Evolutionary conservation across 2,888 invertebrate genomes (phyloP), one percentile per base, ranked within the genome.

Genomic region (Graphium colonna): DNA sequence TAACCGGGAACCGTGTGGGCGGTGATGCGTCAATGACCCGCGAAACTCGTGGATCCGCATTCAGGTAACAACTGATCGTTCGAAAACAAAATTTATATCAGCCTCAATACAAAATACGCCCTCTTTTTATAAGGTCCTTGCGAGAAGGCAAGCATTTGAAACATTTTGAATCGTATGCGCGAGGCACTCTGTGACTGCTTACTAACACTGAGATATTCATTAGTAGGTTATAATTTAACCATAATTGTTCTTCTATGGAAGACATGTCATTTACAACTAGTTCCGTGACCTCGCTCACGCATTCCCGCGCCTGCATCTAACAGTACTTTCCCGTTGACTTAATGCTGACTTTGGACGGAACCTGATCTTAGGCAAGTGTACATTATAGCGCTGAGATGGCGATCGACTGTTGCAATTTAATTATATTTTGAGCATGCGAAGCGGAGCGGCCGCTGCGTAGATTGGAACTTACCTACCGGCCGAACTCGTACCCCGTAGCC

Each of bases 221-320:
- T 39, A 48, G 43, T 49, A 31, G 39, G 55, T 60, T 62, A 62
- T 75, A 75, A 79, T 77, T 75, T 69, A 68, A 77, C 74, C 73
- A 77, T 69, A 78, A 75, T 76, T 69, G 74, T 79, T 81, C 77
- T 77, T 84, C 79, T 74, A 79, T 75, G 77, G 78, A 80, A 83
- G 80, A 78, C 81, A 81, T 85, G 88, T 54, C 50, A 50, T 67
- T 84, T 82, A 87, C 87, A 84, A 89, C 87, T 88, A 89, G 89
- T 87, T 89, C 86, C 80, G 88, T 89, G 89, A 89, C 89, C 89
- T 89, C 89, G 89, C 89, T 86, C 84, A 89, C 88, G 85, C 89
- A 88, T 89, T 87, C 89, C 87, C 86, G 83, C 85, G 89, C 85
- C 77, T 88, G 89, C 86, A 86, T 77, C 87, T 89, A 89, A 89